Evolutionary conservation across 2,113 vertebrate genomes (phyloP), one percentile per base, ranked within the genome.

Genomic region (Charadrius vociferus): DNA sequence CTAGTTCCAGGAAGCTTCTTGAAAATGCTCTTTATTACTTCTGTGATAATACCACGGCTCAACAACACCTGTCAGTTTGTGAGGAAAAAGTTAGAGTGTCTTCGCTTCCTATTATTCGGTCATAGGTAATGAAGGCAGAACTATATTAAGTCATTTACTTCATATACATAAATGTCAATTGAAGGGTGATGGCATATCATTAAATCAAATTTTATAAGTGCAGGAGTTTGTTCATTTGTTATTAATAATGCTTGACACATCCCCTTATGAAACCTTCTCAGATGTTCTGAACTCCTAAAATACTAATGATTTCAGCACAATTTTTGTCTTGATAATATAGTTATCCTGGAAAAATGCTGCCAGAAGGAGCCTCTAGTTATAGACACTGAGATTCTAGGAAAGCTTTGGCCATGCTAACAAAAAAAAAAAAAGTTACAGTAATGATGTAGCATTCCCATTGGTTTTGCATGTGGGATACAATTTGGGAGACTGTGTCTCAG

Each of bases 191-290:
- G 50, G 73, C 41, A 21, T 85, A 85, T 82, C 80, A 66, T 91
- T 86, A 91, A 74, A 95, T 90, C 67, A 83, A 50, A 80, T 73
- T 81, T 77, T 85, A 24, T 82, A 91, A 84, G 81, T 81, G 62
- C 68, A 68, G 81, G 68, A 53, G 58, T 92, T 95, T 94, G 56
- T 78, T 96, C 39, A 14, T 75, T 88, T 85, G 52, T 78, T 91
- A 88, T 92, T 95, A 92, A 90, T 62, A 77, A 16, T 79, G 12
- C 65, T 53, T 87, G 81, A 84, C 73, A 79, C 39, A 45, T 95
- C 70, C 58, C 43, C 61, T 81, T 61, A 58, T n/a, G 68, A 90
- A 93, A 90, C 61, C 63, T 65, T 45, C 82, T 87, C 73, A 81
- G 66, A 63, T 93, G 65, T 62, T 65, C 56, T 68, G 53, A 81